Evolutionary conservation across 92 coral and sea anemone species (phyloP).

Genomic region (Virgularia gustaviana): DNA sequence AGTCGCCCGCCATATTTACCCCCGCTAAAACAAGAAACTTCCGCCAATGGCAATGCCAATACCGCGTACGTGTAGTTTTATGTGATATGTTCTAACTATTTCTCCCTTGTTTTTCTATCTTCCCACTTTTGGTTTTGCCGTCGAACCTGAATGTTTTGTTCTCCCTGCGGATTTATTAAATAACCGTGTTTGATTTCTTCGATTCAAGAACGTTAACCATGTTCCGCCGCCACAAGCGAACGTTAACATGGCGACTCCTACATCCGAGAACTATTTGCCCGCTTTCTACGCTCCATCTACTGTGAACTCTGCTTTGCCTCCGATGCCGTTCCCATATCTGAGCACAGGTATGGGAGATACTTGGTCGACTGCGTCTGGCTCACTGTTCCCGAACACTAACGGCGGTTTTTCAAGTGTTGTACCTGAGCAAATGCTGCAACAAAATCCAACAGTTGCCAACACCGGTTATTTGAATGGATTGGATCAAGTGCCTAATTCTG

Average conservation of each 20-base stretch:
- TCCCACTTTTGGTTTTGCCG: background rate
- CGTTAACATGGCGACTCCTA: background rate
- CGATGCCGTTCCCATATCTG: conserved; percentile 95
- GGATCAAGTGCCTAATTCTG: conserved; percentile 67
- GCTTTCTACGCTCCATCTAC: conserved; percentile 82
- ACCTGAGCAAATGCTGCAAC: conserved; percentile 87
- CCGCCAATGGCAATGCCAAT: background rate
- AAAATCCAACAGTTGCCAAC: conserved; percentile 81
- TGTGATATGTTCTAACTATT: background rate
- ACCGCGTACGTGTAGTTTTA: background rate
- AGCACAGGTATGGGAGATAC: conserved; percentile 91
- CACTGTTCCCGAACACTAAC: conserved; percentile 79
- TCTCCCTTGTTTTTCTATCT: conserved; percentile 4
- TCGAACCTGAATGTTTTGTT: background rate
- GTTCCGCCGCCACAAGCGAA: conserved; percentile 3
- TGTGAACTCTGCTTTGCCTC: conserved; percentile 85
- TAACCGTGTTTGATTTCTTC: background rate
- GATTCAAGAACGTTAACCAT: conserved; percentile 14
- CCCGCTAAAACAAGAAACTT: background rate
- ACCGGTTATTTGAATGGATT: conserved; percentile 86
- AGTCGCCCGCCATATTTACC: background rate
- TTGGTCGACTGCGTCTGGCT: conserved; percentile 89
- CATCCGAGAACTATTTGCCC: conserved; percentile 83
- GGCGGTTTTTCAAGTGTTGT: conserved; percentile 78
- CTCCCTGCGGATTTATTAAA: background rate